Conservation (phyloP, 1,140 invertebrate genomes). For the Riptortus pedestris region DNA sequence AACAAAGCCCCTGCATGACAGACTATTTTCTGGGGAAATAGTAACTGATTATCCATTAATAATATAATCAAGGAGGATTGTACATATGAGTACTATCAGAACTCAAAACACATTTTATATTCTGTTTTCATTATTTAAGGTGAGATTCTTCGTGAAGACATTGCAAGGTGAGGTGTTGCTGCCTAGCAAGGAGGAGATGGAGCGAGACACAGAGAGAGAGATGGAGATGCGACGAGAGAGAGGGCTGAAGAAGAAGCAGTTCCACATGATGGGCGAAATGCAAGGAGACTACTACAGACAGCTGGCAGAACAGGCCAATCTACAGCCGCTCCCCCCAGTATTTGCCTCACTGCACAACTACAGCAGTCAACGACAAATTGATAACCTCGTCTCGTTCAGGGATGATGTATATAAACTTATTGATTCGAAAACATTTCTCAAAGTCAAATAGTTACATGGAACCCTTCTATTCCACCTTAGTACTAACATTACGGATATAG, state of each 20-base stretch:
- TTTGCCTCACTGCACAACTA: constrained; percentile 29
- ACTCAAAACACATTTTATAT: too few species aligned
- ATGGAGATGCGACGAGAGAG: constrained; percentile 24
- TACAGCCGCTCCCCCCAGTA: constrained; percentile 28
- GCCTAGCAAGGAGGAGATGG: constrained; percentile 54
- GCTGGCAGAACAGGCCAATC: constrained; percentile 19
- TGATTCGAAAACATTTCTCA: constrained; percentile 26
- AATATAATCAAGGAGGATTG: too few species aligned
- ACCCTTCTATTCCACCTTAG: background rate
- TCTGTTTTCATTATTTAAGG: too few species aligned
- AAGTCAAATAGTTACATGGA: constrained; percentile 18
- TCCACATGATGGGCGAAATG: constrained; percentile 31
- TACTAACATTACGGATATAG: too few species aligned
- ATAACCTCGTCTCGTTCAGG: constrained; percentile 31
- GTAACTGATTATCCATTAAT: too few species aligned
- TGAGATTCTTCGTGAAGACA: constrained; percentile 55
- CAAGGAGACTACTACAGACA: constrained; percentile 25
- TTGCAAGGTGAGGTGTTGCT: constrained; percentile 52
- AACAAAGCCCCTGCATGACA: too few species aligned
- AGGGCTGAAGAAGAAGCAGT: constrained; percentile 28
- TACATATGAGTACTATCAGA: too few species aligned
- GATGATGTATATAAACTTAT: constrained; percentile 31
- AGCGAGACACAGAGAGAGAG: constrained; percentile 31
- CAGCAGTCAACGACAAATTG: constrained; percentile 26
- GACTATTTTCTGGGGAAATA: too few species aligned